These are phyloP conservation scores for Octopus sinensis DNA, from an alignment of 1,140 invertebrate genomes.

Conservation along the genomic window DNA sequence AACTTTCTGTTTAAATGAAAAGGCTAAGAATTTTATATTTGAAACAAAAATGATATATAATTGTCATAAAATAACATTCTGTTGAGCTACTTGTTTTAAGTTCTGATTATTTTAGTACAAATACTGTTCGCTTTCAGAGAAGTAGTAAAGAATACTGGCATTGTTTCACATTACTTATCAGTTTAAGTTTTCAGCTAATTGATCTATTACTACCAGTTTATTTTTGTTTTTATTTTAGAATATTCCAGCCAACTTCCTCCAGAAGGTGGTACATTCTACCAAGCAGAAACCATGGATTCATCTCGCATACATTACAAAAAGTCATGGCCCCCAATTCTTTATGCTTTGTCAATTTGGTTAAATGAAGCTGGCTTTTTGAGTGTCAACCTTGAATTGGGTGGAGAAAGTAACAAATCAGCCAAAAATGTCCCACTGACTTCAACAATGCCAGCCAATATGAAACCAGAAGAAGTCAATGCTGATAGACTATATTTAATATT, in stretches of 20 bases:
- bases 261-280: constrained; percentile 95
- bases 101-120: no score
- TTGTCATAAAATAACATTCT: no score
- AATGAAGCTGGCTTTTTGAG: constrained; percentile 59
- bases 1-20: no score
- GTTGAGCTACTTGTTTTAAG: no score
- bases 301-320: constrained; percentile 85
- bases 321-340: constrained; percentile 91
- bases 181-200: no score
- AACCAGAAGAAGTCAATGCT: constrained; percentile 51
- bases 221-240: constrained; percentile 62
- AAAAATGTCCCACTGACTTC: constrained; percentile 19
- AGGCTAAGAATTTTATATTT: no score
- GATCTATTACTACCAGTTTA: not conserved
- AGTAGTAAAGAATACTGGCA: no score
- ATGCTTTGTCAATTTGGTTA: constrained; percentile 88
- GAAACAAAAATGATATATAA: no score
- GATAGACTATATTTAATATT: constrained; percentile 86
- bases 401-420: constrained; percentile 23
- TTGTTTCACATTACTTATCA: no score
- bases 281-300: constrained; percentile 89
- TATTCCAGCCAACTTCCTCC: constrained; percentile 90
- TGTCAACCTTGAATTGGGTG: constrained; percentile 31
- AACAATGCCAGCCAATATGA: constrained; percentile 51
- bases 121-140: no score